Base-by-base conservation (phyloP, 92 coral and sea anemone genomes). In the Epizoanthus stellaris region DNA sequence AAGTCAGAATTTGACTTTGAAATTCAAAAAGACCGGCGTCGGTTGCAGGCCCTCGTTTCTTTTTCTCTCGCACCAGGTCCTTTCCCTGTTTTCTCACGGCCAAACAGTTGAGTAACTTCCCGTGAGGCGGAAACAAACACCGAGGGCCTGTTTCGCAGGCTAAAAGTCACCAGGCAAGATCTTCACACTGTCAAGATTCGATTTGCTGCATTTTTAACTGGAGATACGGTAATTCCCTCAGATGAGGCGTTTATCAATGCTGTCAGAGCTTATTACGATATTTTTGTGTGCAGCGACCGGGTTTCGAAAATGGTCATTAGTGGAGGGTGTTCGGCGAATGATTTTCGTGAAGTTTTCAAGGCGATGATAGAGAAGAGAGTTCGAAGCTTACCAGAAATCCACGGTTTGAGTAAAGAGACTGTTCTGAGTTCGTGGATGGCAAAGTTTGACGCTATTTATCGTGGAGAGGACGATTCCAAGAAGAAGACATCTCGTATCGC, bases 341-440 rank as follows among this genome's bases (percentile, higher is more conserved):
- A 96, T 75, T 96, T 96, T 79, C 95, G 99, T 9, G 98, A 96
- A 67, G 97, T 96, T 53, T 96, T 96, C 73, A 96, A 96, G 59
- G 76, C 90, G 9, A 94, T 93, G 85, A 96, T 96, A 9, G 98
- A 96, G 76, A 96, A 94, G 43, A 67, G 97, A 20, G 99, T 96
- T 1, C 98, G 99, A 16, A 91, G 89, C 73, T 61, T 96, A 53
- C 99, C 99, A 1, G 94, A 87, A 63, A 94, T 94, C 10, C 89
- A 92, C 67, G 99, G 99, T 0, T 87, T 96, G 40, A 96, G 98
- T 34, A 94, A 92, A 79, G 99, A 96, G 74, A 96, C 99, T 13
- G 98, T 96, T 4, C 80, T 96, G 15, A 96, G 98, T 64, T 91
- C 98, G 11, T 96, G 99, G 99, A 96, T 94, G 98, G 98, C 98